Evolutionary conservation across 1,140 invertebrate genomes (phyloP), one percentile per base, ranked within the genome.

Genomic region (Drosophila kanapiae): DNA sequence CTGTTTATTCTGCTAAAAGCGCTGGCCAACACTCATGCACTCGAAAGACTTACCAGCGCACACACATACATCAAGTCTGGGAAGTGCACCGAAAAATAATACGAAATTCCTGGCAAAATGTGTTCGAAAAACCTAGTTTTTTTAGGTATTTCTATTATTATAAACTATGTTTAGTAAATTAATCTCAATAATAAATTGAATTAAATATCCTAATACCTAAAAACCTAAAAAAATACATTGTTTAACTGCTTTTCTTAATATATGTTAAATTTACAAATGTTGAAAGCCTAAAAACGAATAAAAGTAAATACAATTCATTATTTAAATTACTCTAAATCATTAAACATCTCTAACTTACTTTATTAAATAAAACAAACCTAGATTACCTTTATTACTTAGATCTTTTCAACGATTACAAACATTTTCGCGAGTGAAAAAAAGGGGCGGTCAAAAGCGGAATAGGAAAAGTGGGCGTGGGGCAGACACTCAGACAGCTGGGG

Each of bases 1-100:
- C 84, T 88, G 84, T 88, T 88, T 88, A 88, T 88, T 88, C 85
- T 88, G 84, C 84, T 88, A 88, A 88, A 88, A 88, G 84, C 84
- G 84, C 85, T 81, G 74, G 84, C 84, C 85, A 90, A 88, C 84
- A 80, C 84, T 88, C 78, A 84, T 90, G 84, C 85, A 88, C 84
- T 88, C 72, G 85, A 86, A 78, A 67, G 48, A 45, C 49, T 42
- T 51, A 64, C 67, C 43, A 69, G 18, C 59, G 29, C 48, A 77
- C 63, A 78, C 65, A 68, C 31, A 56, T 29, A 67, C 27, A 67
- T 27, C 40, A 16, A 57, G 33, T 40, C 68, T 64, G 62, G 37
- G 4, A 43, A 64, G 18, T 61, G 65, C 65, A 68, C 10, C 11
- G 37, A 31, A 40, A 60, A 64, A 61, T 31, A 31, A 18, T n/a